Percentiles rank a stretch among this genome's conserved stretches.
Conservation (phyloP, 2,113 vertebrate species). For the Pandion haliaetus region DNA sequence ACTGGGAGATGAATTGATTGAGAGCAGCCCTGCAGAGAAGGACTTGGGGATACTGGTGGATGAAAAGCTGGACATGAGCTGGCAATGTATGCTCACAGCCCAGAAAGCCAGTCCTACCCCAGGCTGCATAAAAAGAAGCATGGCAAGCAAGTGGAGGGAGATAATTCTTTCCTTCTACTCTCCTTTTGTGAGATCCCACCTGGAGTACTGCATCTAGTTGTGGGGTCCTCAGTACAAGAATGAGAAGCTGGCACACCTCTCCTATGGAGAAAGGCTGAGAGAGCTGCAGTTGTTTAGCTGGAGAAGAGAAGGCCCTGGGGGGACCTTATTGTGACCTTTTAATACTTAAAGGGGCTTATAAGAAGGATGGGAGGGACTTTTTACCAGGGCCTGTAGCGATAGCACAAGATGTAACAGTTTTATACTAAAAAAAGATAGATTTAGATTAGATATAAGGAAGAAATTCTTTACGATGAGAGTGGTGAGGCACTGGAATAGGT, state of each 20-base stretch:
- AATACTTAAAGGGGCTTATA: background rate
- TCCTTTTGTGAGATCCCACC: background rate
- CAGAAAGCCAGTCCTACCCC: background rate
- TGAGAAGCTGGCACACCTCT: background rate
- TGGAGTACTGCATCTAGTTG: background rate
- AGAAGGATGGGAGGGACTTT: background rate
- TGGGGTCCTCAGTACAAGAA: background rate
- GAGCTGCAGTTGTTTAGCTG: background rate
- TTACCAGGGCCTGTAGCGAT: background rate
- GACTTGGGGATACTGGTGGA: background rate
- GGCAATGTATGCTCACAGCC: background rate
- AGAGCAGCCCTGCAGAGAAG: background rate
- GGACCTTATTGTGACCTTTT: background rate
- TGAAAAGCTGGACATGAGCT: background rate
- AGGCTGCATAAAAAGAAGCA: background rate
- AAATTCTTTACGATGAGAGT: background rate
- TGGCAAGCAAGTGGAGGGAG: background rate
- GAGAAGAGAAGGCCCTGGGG: background rate
- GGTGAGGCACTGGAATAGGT: background rate
- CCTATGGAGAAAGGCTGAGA: background rate
- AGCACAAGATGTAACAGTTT: background rate
- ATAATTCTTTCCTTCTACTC: background rate
- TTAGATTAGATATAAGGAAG: background rate
- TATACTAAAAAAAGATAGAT: background rate
- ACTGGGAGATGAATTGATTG: background rate